Evolutionary conservation across 1,140 invertebrate genomes (phyloP), one percentile per base, ranked within the genome.

Genomic region (Calephelis virginiensis): DNA sequence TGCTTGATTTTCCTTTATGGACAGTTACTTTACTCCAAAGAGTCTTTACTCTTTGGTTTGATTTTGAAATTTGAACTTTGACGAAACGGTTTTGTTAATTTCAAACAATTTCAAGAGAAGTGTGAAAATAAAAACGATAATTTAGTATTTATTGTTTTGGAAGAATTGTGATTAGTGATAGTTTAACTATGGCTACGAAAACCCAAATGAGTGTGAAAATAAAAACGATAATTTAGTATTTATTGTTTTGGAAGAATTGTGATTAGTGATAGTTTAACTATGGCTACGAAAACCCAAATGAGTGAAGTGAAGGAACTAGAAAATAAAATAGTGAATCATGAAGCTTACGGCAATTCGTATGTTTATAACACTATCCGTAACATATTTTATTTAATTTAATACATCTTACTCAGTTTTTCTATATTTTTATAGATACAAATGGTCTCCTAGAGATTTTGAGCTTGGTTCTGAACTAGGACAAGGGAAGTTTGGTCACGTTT

Each of bases 401-500:
- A 0, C 61, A 17, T 10, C 40, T 60, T 9, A 69, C 9, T 38
- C 59, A 50, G 9, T 48, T 64, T 60, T 48, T 9, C 49, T 66
- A 40, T 56, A 48, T 68, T 70, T 49, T 85, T 84, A 47, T 75
- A 96, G 95, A n/a, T 95, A 95, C 72, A 86, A 94, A 70, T 97
- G 96, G 96, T 92, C 86, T 8, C 82, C 96, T 3, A 87, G 94
- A 63, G 95, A 98, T 88, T 98, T 98, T 91, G 96, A 98, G 73
- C 92, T 98, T 70, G 97, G 97, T 6, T 93, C 94, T 70, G 94
- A 95, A 8, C 82, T 98, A 45, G 97, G 97, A 0, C 93, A 95
- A 85, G 97, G 97, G 10, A 98, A 98, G 91, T 98, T 98, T 90
- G 97, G 97, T 1, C 93, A 97, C 78, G 97, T 98, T 8, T 98